These are phyloP conservation scores for Cartodere bifasciata DNA, from an alignment of 2,888 invertebrate species.

Conservation along the genomic window DNA sequence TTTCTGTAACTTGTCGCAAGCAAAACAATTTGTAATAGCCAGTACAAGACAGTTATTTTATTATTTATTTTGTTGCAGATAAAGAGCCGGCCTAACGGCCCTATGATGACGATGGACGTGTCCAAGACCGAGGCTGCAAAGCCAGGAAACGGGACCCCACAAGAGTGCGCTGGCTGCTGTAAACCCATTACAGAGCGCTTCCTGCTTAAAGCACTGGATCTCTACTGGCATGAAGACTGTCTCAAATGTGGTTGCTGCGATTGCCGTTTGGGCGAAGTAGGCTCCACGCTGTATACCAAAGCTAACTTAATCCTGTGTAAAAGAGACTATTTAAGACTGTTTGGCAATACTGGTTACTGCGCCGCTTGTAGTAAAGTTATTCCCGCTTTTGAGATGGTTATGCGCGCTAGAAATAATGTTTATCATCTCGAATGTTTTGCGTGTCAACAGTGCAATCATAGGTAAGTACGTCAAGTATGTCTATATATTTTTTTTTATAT, in stretches of 20 bases:
- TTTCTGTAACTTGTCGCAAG: conserved; percentile 26
- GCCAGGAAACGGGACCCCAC: conserved; percentile 37
- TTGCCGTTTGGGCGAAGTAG: conserved; percentile 91
- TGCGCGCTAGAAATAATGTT: conserved; percentile 92
- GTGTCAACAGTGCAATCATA: conserved; percentile 96
- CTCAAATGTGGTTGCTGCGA: conserved; percentile 96
- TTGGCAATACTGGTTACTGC: conserved; percentile 92
- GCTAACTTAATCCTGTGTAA: conserved; percentile 93
- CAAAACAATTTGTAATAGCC: too few relatives aligned
- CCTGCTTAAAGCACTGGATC: conserved; percentile 82
- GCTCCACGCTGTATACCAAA: conserved; percentile 87
- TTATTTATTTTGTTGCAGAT: conserved; percentile 28
- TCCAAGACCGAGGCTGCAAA: conserved; percentile 55
- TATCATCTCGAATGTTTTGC: conserved; percentile 98
- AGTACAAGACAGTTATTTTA: too few relatives aligned
- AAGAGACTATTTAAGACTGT: conserved; percentile 90
- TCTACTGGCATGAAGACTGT: conserved; percentile 97
- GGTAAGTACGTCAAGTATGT: conserved; percentile 44
- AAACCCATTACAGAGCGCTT: conserved; percentile 88
- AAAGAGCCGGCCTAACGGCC: conserved; percentile 33
- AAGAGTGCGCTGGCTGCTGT: conserved; percentile 89
- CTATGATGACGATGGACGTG: conserved; percentile 81
- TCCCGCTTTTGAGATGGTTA: conserved; percentile 98
- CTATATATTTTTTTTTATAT: neutral
- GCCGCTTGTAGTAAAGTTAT: conserved; percentile 96